Conservation (phyloP, 2,113 vertebrate species). For the Microtus ochrogaster region DNA sequence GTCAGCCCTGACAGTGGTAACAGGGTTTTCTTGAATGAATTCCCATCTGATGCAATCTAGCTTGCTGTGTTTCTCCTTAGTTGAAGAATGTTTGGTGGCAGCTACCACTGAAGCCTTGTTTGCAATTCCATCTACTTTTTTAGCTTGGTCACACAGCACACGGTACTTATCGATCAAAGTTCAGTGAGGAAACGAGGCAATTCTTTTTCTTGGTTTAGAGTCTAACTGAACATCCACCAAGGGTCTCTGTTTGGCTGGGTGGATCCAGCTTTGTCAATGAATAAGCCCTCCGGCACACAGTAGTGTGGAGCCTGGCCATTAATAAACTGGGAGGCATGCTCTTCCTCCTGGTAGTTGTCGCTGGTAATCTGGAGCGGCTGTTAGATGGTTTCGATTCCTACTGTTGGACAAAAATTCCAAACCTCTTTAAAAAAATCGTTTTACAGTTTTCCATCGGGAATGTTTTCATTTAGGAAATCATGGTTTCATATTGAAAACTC, state of each 20-base stretch:
- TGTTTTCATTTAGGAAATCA: slow-evolving; percentile 12
- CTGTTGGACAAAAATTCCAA: slow-evolving; percentile 36
- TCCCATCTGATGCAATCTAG: not conserved
- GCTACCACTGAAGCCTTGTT: slow-evolving; percentile 27
- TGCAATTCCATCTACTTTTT: slow-evolving; percentile 55
- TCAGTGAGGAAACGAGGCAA: slow-evolving; percentile 67
- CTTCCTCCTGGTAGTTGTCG: slow-evolving; percentile 60
- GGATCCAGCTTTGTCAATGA: slow-evolving; percentile 65
- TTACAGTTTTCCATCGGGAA: not conserved
- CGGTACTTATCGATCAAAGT: slow-evolving; percentile 53
- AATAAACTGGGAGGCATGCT: slow-evolving; percentile 12
- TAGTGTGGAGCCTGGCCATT: not conserved
- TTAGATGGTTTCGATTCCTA: not conserved
- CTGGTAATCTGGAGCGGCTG: slow-evolving; percentile 24
- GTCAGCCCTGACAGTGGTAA: not conserved
- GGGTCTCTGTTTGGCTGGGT: slow-evolving; percentile 52
- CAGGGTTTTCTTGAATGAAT: not conserved
- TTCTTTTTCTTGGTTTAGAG: slow-evolving; percentile 44
- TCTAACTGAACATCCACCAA: slow-evolving; percentile 50
- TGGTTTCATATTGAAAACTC: slow-evolving; percentile 19
- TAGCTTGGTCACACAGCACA: slow-evolving; percentile 38
- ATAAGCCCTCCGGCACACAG: slow-evolving; percentile 53
- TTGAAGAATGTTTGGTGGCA: not conserved
- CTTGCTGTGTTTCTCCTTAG: not conserved
- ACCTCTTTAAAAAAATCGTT: slow-evolving; percentile 20